These are phyloP conservation scores for Napeogenes inachia DNA, from an alignment of 2,888 invertebrate species.

Conservation along the genomic window DNA sequence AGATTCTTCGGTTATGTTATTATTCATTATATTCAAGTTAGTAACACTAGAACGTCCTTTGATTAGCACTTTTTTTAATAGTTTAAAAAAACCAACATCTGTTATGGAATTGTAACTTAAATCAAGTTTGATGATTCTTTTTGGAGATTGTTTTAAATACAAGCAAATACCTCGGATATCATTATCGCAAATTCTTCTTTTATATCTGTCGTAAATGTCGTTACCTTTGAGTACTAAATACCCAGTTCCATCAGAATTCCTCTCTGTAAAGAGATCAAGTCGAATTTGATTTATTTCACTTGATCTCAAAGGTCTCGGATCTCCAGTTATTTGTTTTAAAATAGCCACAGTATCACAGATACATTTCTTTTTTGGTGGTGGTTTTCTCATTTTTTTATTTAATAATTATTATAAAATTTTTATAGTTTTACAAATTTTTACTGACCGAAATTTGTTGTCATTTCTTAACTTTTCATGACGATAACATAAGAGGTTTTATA, in stretches of 20 bases:
- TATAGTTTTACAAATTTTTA: neutral
- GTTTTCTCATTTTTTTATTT: conserved; percentile 16
- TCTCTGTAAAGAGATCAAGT: conserved; percentile 64
- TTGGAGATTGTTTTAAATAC: conserved; percentile 62
- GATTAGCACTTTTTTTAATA: conserved; percentile 61
- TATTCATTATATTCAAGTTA: conserved; percentile 77
- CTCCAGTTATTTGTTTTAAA: conserved; percentile 48
- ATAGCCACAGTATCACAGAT: conserved; percentile 49
- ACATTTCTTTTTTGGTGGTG: conserved; percentile 43
- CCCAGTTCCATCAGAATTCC: conserved; percentile 74
- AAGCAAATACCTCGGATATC: conserved; percentile 72
- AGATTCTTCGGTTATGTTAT: conserved; percentile 68
- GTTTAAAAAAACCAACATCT: conserved; percentile 64
- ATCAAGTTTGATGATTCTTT: conserved; percentile 69
- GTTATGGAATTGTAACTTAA: conserved; percentile 77
- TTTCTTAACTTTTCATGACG: too few relatives aligned
- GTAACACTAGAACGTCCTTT: conserved; percentile 66
- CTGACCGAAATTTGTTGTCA: neutral
- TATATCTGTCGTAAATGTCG: conserved; percentile 64
- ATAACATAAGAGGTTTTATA: too few relatives aligned
- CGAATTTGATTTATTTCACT: conserved; percentile 52
- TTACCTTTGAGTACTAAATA: conserved; percentile 72
- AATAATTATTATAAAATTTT: neutral
- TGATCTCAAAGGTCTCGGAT: conserved; percentile 34
- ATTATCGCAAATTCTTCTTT: conserved; percentile 59